These are phyloP conservation scores for Sipha flava DNA, from an alignment of 1,140 invertebrate genomes.

Conservation along the genomic window DNA sequence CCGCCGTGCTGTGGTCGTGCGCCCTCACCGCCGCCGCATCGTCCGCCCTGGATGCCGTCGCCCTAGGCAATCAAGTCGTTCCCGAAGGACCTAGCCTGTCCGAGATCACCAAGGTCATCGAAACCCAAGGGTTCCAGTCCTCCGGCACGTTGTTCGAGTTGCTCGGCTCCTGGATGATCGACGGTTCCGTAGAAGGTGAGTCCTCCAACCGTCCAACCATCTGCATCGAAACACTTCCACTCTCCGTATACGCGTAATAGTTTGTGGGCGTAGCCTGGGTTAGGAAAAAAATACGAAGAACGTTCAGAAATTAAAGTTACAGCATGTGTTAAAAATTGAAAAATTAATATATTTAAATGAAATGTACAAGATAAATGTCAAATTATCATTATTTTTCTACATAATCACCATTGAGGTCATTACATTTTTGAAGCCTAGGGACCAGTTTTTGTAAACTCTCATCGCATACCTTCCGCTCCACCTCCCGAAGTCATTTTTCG, in stretches of 20 bases:
- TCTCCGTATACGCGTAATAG: no score
- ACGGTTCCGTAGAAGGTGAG: not conserved
- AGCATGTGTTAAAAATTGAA: no score
- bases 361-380: no score
- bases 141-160: not conserved
- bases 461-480: no score
- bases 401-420: constrained; percentile 18
- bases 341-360: no score
- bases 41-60: no score
- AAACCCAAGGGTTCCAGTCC: not conserved
- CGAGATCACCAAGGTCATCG: not conserved
- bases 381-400: constrained; percentile 7
- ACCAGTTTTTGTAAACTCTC: not conserved
- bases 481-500: no score
- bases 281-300: no score
- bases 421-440: not conserved
- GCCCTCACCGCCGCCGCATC: not conserved
- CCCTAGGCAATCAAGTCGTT: no score
- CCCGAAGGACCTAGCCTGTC: not conserved
- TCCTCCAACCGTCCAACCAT: not conserved
- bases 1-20: not conserved
- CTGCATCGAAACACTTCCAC: no score
- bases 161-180: not conserved
- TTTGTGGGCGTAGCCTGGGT: no score
- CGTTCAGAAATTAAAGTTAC: no score